A percentile compares a stretch with the other conserved stretches of the same genome.
Evolutionary conservation across 2,797 vertebrate genomes (phyloP).

Genomic region (Xenopus petersii): DNA sequence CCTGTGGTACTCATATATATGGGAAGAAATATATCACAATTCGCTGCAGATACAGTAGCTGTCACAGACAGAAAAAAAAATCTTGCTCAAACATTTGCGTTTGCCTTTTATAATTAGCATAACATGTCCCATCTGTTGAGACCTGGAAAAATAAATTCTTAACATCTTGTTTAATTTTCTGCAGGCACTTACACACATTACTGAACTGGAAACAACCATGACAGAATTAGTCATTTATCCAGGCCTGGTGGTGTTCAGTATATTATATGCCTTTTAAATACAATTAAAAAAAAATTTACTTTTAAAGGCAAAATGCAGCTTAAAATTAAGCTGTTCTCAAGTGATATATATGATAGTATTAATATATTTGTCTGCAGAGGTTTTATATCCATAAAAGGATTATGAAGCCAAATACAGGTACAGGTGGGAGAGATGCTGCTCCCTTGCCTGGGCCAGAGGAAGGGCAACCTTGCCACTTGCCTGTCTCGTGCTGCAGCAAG

Average conservation of each 20-base stretch:
- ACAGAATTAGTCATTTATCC: constrained; percentile 25
- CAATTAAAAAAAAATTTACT: too few species aligned
- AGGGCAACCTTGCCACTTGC: too few species aligned
- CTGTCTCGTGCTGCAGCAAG: too few species aligned
- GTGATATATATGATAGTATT: too few species aligned
- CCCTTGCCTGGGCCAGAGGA: too few species aligned
- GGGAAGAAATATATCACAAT: constrained; percentile 31
- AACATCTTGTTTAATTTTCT: constrained; percentile 48
- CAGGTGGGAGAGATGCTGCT: too few species aligned
- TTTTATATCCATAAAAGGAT: too few species aligned
- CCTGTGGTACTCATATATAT: neutral
- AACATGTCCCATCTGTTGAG: constrained; percentile 39
- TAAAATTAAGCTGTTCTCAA: too few species aligned
- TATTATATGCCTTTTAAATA: too few species aligned
- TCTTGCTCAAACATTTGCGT: constrained; percentile 25
- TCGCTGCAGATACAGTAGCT: constrained; percentile 30
- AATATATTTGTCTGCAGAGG: too few species aligned
- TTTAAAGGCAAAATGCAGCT: too few species aligned
- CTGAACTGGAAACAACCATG: constrained; percentile 34
- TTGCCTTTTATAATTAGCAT: constrained; percentile 40
- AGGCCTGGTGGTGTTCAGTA: neutral
- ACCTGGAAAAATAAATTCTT: constrained; percentile 36
- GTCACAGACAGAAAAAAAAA: constrained; percentile 24
- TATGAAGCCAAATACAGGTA: too few species aligned
- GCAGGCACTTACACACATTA: constrained; percentile 34